Conservation (phyloP, 2,797 vertebrate genomes). For the Huso huso region DNA sequence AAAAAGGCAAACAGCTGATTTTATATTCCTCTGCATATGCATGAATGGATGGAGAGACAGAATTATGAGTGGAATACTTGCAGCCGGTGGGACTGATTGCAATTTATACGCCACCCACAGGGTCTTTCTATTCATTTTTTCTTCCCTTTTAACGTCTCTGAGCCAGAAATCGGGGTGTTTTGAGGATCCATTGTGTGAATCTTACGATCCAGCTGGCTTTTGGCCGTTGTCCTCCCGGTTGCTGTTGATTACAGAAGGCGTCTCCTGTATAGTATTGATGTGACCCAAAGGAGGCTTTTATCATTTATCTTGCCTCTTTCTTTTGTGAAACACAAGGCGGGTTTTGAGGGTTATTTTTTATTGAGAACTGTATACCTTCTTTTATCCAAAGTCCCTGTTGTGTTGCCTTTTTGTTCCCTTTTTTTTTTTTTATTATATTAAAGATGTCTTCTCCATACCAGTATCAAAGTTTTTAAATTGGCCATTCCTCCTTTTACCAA, state of each 20-base stretch:
- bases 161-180: conserved; percentile 20
- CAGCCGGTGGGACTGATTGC: conserved; percentile 28
- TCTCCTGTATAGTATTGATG: conserved; percentile 4
- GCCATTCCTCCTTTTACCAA: conserved; percentile 1
- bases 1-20: conserved; percentile 60
- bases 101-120: conserved; percentile 24
- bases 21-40: conserved; percentile 30
- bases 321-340: conserved; percentile 2
- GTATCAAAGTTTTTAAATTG: conserved; percentile 7
- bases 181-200: conserved; percentile 29
- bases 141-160: conserved; percentile 26
- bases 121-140: conserved; percentile 13
- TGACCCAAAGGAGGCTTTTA: conserved; percentile 2
- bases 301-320: background rate
- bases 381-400: conserved; percentile 8
- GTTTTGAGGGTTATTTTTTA: background rate
- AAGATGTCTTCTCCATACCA: conserved; percentile 59
- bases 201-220: conserved; percentile 17
- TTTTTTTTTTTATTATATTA: background rate
- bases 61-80: conserved; percentile 37
- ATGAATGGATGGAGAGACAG: conserved; percentile 37
- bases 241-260: conserved; percentile 11
- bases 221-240: conserved; percentile 15
- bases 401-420: conserved; percentile 7
- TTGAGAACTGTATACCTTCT: conserved; percentile 5